These are phyloP conservation scores for Drosophila nigromelanica DNA, from an alignment of 1,140 invertebrate genomes.

Conservation along the genomic window DNA sequence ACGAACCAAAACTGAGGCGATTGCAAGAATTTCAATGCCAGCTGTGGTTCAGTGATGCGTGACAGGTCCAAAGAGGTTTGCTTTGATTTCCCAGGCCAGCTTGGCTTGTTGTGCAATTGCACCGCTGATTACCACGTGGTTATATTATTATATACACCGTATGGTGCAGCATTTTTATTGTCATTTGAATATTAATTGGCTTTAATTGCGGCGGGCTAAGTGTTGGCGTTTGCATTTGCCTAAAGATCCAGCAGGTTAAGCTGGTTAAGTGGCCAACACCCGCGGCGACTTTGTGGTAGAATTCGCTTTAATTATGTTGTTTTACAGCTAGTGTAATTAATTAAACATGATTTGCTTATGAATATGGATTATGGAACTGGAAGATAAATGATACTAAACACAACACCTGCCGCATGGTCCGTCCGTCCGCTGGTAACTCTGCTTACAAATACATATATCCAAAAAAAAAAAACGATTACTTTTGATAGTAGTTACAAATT, in stretches of 20 bases:
- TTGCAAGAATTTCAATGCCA: conserved; percentile 27
- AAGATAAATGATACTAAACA: conserved; percentile 21
- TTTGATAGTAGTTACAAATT: conserved; percentile 6
- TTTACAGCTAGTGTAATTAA: conserved; percentile 73
- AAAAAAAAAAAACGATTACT: conserved; percentile 10
- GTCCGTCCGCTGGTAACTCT: no score
- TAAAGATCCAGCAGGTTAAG: conserved; percentile 58
- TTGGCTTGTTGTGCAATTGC: not conserved
- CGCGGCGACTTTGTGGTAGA: conserved; percentile 45
- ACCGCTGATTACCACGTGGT: conserved; percentile 37
- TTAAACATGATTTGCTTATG: conserved; percentile 70
- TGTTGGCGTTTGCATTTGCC: conserved; percentile 61
- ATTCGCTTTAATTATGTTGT: conserved; percentile 72
- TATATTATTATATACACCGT: conserved; percentile 22
- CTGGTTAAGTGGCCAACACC: conserved; percentile 30
- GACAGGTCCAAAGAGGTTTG: conserved; percentile 17
- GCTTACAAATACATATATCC: conserved; percentile 6
- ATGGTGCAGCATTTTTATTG: conserved; percentile 56
- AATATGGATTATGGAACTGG: conserved; percentile 26
- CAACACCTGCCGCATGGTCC: conserved; percentile 2
- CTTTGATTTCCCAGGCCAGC: conserved; percentile 22
- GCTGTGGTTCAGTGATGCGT: conserved; percentile 25
- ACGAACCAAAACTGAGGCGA: conserved; percentile 24
- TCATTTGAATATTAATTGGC: conserved; percentile 69
- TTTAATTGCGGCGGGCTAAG: conserved; percentile 54